A percentile compares a stretch with the other conserved stretches of the same genome.
phyloP scores from a whole-genome alignment of 2,113 vertebrate genomes.

The Clarias macrocephalus region DNA sequence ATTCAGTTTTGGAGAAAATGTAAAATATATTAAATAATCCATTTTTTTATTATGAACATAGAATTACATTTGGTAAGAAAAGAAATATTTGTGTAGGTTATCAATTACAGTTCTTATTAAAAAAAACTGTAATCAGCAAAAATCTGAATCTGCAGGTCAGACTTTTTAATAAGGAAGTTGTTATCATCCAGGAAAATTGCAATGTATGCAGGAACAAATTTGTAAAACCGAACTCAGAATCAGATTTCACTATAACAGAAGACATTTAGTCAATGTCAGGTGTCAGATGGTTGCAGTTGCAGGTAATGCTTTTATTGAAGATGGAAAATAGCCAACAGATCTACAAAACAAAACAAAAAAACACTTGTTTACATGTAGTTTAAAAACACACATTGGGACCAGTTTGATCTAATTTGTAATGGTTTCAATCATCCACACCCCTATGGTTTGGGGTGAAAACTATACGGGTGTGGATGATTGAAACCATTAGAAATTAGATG shows the following conservation, averaged over 20 bases:
- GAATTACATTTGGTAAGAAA: no score
- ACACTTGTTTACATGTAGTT: background rate
- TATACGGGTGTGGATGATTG: background rate
- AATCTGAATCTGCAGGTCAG: no score
- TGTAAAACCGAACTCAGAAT: background rate
- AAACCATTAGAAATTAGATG: background rate
- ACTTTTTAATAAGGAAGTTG: no score
- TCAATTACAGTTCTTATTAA: no score
- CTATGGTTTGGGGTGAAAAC: no score
- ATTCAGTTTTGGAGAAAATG: no score
- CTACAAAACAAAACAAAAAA: background rate
- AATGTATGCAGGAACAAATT: background rate
- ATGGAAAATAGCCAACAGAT: background rate
- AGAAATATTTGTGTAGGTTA: no score
- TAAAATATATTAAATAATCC: no score
- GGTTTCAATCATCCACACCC: no score
- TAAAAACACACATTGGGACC: background rate
- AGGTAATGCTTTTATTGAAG: background rate
- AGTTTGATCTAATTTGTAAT: no score
- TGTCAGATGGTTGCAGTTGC: background rate
- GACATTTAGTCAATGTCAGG: background rate
- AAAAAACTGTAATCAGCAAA: no score
- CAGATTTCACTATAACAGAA: conserved; percentile 5
- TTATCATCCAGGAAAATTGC: background rate
- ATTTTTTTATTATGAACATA: no score